phyloP scores from a whole-genome alignment of 2,797 vertebrate species.

The Siniperca obscura region DNA sequence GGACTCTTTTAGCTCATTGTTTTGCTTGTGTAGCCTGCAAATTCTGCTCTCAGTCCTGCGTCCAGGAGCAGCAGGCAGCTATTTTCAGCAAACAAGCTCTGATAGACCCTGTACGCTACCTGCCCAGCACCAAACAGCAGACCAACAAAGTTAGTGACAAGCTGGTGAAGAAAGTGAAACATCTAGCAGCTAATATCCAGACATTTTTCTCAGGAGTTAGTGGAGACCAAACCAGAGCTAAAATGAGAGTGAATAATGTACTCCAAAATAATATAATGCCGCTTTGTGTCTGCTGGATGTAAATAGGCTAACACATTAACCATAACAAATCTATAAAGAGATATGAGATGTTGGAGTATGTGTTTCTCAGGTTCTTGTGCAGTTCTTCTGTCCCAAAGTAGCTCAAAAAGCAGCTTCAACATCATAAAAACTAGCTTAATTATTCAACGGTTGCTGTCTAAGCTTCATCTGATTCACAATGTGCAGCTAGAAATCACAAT shows the following conservation, averaged over 20 bases:
- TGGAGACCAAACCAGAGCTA: background rate
- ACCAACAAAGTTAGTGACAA: too few relatives aligned
- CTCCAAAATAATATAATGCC: too few relatives aligned
- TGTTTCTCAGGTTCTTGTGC: background rate
- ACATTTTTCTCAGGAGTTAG: too few relatives aligned
- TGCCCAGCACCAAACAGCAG: too few relatives aligned
- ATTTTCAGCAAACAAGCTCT: too few relatives aligned
- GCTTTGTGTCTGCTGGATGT: background rate
- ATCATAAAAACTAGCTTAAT: background rate
- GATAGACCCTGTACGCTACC: too few relatives aligned
- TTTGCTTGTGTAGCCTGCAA: background rate
- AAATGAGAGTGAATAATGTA: too few relatives aligned
- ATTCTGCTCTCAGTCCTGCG: background rate
- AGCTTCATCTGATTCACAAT: background rate
- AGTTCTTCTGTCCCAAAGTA: background rate
- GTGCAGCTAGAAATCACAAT: too few relatives aligned
- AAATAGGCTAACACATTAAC: background rate
- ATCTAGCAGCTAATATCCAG: background rate
- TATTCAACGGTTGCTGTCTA: conserved; percentile 3
- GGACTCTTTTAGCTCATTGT: background rate
- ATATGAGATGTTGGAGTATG: background rate
- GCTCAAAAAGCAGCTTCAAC: background rate
- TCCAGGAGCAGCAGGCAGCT: background rate
- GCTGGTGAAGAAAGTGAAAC: background rate
- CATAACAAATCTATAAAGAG: background rate